Evolutionary conservation across 2,113 vertebrate genomes (phyloP).

Genomic region (Petrocephalus zakoni): DNA sequence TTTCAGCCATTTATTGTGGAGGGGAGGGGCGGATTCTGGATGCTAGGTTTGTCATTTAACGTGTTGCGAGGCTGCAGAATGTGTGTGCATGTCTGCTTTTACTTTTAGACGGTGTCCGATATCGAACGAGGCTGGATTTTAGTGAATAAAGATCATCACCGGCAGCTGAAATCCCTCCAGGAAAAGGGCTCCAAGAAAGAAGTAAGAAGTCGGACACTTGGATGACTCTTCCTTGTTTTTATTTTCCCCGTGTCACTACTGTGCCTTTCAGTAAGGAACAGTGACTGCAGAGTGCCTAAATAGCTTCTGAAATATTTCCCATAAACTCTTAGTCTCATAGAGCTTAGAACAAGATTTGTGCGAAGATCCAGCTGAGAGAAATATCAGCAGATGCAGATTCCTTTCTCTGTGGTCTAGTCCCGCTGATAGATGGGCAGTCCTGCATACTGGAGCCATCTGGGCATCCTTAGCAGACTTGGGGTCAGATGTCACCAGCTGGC

Average conservation of each 20-base stretch:
- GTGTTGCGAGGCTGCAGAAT: not conserved
- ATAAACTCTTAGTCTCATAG: not conserved
- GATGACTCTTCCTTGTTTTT: not conserved
- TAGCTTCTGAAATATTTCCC: not conserved
- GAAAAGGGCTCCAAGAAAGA: slow-evolving; percentile 98
- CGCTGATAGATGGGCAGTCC: not conserved
- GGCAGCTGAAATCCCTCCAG: slow-evolving; percentile 93
- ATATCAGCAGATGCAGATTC: not conserved
- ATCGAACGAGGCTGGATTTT: slow-evolving; percentile 93
- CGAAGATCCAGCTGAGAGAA: not conserved
- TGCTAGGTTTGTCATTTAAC: not conserved
- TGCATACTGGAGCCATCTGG: not conserved
- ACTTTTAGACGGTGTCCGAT: slow-evolving; percentile 83
- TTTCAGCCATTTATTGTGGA: not conserved
- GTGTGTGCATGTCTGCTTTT: slow-evolving; percentile 17
- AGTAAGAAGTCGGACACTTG: slow-evolving; percentile 51
- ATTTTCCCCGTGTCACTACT: not conserved
- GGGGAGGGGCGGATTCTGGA: not conserved
- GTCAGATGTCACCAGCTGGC: not conserved
- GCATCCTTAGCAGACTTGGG: not conserved
- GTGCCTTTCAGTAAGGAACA: not conserved
- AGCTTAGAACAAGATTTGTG: not conserved
- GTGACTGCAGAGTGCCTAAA: not conserved
- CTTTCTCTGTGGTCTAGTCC: not conserved
- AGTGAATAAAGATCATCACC: slow-evolving; percentile 93